Evolutionary conservation across 2,113 vertebrate genomes (phyloP).

Genomic region (Empidonax traillii): DNA sequence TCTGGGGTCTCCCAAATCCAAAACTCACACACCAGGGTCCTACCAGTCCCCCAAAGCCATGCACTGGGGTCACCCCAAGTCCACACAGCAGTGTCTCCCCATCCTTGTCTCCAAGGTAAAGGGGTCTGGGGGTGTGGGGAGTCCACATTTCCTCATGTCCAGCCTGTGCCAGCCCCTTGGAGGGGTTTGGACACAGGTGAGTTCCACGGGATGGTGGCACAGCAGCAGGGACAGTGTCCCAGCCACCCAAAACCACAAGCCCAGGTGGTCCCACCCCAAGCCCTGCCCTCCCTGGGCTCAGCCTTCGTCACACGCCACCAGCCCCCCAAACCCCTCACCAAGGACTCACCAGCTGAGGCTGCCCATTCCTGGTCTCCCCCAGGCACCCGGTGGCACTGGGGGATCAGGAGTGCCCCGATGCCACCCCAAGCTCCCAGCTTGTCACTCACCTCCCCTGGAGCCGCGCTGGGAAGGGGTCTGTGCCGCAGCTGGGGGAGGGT

Average conservation of each 20-base stretch:
- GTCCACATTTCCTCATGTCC: accelerated
- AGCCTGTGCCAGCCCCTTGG: accelerated
- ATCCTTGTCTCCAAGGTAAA: not conserved
- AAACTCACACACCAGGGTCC: not conserved
- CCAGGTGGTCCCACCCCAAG: not conserved
- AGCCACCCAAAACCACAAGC: not conserved
- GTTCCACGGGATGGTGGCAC: not conserved
- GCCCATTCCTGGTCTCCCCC: not conserved
- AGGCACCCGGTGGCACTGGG: not conserved
- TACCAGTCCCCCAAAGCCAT: not conserved
- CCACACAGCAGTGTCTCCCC: not conserved
- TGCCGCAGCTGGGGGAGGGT: accelerated
- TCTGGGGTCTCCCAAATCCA: not conserved
- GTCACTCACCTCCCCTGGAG: not conserved
- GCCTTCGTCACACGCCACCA: not conserved
- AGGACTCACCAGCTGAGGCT: not conserved
- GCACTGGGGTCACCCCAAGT: too few species aligned
- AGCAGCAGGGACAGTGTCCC: not conserved
- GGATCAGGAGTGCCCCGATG: not conserved
- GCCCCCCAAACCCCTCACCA: not conserved
- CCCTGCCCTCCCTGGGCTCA: not conserved
- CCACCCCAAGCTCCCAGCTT: not conserved
- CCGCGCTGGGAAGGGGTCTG: not conserved
- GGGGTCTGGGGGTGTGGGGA: too few species aligned
- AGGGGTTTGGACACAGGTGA: not conserved